These are phyloP conservation scores for Ennomos erosarius DNA, from an alignment of 2,888 invertebrate species.

Conservation along the genomic window DNA sequence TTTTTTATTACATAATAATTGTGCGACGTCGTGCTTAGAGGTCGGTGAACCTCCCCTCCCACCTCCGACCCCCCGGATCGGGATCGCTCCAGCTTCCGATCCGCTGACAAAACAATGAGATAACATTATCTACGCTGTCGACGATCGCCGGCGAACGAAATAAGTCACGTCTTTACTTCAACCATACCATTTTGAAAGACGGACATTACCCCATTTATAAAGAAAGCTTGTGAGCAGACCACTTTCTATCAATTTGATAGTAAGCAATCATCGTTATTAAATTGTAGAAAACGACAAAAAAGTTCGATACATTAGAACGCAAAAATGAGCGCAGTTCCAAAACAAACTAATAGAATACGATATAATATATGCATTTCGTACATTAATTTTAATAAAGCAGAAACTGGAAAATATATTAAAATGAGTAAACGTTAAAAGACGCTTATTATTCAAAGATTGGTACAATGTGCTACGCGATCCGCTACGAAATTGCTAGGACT, in stretches of 20 bases:
- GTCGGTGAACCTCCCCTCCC: constrained; percentile 58
- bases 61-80: constrained; percentile 38
- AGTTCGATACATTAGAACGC: constrained; percentile 22
- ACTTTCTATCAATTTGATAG: constrained; percentile 40
- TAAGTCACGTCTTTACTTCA: constrained; percentile 57
- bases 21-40: constrained; percentile 63
- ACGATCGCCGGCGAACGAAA: constrained; percentile 54
- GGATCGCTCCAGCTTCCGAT: constrained; percentile 55
- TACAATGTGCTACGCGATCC: constrained; percentile 39
- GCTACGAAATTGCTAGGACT: constrained; percentile 26
- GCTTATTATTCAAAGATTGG: no score
- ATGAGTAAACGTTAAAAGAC: no score
- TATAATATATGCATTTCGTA: constrained; percentile 1
- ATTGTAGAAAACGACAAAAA: constrained; percentile 39
- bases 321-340: constrained; percentile 13
- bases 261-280: constrained; percentile 38
- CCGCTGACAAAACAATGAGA: constrained; percentile 58
- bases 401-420: not conserved
- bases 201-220: constrained; percentile 56
- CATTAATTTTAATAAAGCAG: not conserved
- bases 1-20: constrained; percentile 74
- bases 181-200: constrained; percentile 43
- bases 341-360: constrained; percentile 5
- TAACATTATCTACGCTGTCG: constrained; percentile 69
- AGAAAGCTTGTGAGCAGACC: constrained; percentile 40